Conservation (phyloP, 1,140 invertebrate species). For the Diuraphis noxia region DNA sequence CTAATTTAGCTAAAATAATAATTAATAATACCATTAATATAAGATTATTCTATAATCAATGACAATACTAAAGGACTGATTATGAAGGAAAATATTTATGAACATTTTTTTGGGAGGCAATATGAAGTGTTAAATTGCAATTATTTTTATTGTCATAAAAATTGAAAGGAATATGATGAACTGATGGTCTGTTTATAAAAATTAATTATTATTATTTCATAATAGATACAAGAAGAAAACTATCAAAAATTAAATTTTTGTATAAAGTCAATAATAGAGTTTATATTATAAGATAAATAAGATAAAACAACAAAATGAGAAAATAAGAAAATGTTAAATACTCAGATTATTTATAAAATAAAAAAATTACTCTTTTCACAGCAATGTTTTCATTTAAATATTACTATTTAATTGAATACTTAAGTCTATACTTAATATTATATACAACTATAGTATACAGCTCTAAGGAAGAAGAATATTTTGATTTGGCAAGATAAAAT, state of each 20-base stretch:
- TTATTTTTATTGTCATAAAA: background rate
- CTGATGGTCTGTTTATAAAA: background rate
- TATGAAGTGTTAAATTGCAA: background rate
- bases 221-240: background rate
- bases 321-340: background rate
- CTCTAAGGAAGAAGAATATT: conserved; percentile 27
- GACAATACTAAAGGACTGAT: background rate
- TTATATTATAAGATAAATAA: background rate
- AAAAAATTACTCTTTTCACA: background rate
- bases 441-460: conserved; percentile 10
- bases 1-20: background rate
- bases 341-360: background rate
- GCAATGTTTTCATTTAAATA: background rate
- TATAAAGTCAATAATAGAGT: background rate
- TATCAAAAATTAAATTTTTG: background rate
- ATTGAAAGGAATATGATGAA: background rate
- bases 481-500: conserved; percentile 44
- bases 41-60: too few relatives aligned
- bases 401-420: conserved; percentile 6
- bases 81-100: background rate
- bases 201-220: background rate
- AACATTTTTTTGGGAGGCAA: too few relatives aligned
- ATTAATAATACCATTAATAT: too few relatives aligned
- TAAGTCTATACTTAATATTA: conserved; percentile 6
- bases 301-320: background rate